Evolutionary conservation across 2,888 invertebrate species (phyloP).

Genomic region (Cyclophora albipunctata): DNA sequence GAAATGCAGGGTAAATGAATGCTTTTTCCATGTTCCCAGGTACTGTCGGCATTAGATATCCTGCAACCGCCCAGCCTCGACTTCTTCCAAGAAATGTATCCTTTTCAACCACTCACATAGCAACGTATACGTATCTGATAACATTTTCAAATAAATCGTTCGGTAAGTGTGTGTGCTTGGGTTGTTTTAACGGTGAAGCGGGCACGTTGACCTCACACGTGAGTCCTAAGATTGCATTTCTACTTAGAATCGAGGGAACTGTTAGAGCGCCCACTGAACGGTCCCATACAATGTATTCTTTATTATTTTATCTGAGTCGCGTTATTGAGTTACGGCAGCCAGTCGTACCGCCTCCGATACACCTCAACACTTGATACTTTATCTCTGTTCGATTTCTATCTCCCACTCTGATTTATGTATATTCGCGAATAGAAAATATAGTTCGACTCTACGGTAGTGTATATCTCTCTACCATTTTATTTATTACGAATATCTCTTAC

Average conservation of each 20-base stretch:
- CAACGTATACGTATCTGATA: slow-evolving; percentile 11
- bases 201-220: slow-evolving; percentile 38
- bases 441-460: slow-evolving; percentile 14
- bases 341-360: slow-evolving; percentile 33
- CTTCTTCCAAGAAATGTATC: slow-evolving; percentile 99
- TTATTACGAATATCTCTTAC: slow-evolving; percentile 13
- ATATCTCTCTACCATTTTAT: slow-evolving; percentile 4
- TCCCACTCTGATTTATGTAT: slow-evolving; percentile 27
- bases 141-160: slow-evolving; percentile 26
- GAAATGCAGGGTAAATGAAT: no score
- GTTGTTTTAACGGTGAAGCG: slow-evolving; percentile 35
- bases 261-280: slow-evolving; percentile 23
- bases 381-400: slow-evolving; percentile 35
- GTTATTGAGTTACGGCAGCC: slow-evolving; percentile 35
- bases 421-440: slow-evolving; percentile 21
- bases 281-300: slow-evolving; percentile 23
- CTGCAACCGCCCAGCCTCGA: slow-evolving; percentile 98
- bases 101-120: slow-evolving; percentile 69
- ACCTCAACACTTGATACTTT: slow-evolving; percentile 28
- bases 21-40: slow-evolving; percentile 79
- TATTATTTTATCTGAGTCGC: slow-evolving; percentile 25
- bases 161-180: slow-evolving; percentile 26
- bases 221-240: slow-evolving; percentile 34
- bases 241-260: slow-evolving; percentile 29
- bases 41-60: slow-evolving; percentile 97